Base-by-base conservation (phyloP, 2,888 invertebrate species). In the Pristionchus japonicus region DNA sequence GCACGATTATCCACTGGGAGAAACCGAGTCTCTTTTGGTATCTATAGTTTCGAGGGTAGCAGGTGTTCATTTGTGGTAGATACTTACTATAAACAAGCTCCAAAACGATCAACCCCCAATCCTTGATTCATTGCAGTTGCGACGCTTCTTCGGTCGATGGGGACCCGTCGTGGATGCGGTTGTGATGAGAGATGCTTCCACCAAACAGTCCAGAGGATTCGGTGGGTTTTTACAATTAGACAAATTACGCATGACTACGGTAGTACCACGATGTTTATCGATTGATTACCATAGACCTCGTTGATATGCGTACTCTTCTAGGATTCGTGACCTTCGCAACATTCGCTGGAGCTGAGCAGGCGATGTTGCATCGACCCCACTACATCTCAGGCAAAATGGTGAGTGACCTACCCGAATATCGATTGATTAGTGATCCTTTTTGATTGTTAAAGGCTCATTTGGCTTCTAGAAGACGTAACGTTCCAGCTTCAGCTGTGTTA, bases 271-370 rank as follows among this genome's bases (percentile, higher is more conserved):
- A 34, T 15, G 67, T 37, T 31, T 64, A 70, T n/a, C 57, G 1
- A 70, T 70, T 70, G 37, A 20, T 23, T 31, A 70, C n/a, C 23
- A 23, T 3, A 17, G 37, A 6, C 9, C 70, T 47, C 13, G n/a
- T n/a, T 27, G 6, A 40, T 90, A 93, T 17, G 93, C 93, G 34
- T 94, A 77, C 34, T 13, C 11, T 27, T 23, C 47, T 93, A 84
- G 94, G 94, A 87, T 94, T 94, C 86, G 93, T 94, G 88, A 94
- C 94, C 9, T 94, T 92, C 87, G 91, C 93, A 3, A 92, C 92
- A 40, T 90, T 93, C 67, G 89, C 90, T 89, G 93, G 92, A 90
- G 93, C 94, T 20, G 94, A 94, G 64, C 74, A 90, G 43, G 93
- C 93, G 23, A 93, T 94, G 93, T 90, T 91, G 61, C 92, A 92